phyloP scores from a whole-genome alignment of 2,113 vertebrate genomes.

The Macrotis lagotis region DNA sequence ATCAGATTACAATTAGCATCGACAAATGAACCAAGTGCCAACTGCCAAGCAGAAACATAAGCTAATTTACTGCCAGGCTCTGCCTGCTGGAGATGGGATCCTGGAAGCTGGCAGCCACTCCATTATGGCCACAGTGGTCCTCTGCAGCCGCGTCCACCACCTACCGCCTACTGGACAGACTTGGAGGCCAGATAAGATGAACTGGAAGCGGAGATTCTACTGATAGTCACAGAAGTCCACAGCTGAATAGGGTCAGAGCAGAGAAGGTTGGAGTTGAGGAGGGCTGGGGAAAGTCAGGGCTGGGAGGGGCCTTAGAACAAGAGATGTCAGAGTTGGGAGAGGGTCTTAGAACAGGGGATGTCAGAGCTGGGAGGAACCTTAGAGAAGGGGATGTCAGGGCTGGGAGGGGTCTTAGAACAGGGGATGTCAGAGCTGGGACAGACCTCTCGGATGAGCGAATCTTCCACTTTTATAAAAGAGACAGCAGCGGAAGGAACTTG shows the following conservation, averaged over 20 bases:
- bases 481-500: not conserved
- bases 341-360: no score
- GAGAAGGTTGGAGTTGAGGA: no score
- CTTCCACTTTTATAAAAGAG: not conserved
- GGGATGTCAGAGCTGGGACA: not conserved
- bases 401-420: no score
- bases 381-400: no score
- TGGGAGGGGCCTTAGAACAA: no score
- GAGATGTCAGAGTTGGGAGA: no score
- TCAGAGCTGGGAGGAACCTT: no score
- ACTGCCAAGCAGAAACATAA: constrained; percentile 83
- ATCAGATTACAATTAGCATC: constrained; percentile 92
- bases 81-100: constrained; percentile 70
- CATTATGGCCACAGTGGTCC: constrained; percentile 65
- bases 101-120: constrained; percentile 74
- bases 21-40: constrained; percentile 84
- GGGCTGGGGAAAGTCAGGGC: no score
- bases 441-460: not conserved
- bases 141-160: constrained; percentile 37
- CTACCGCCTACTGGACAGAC: constrained; percentile 35
- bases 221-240: no score
- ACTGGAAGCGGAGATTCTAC: not conserved
- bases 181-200: not conserved
- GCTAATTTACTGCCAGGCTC: constrained; percentile 80
- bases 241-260: no score